Percentiles rank a stretch among this genome's conserved stretches.
These are phyloP conservation scores for Dicentrarchus labrax DNA, from an alignment of 2,113 vertebrate genomes.

Conservation along the genomic window DNA sequence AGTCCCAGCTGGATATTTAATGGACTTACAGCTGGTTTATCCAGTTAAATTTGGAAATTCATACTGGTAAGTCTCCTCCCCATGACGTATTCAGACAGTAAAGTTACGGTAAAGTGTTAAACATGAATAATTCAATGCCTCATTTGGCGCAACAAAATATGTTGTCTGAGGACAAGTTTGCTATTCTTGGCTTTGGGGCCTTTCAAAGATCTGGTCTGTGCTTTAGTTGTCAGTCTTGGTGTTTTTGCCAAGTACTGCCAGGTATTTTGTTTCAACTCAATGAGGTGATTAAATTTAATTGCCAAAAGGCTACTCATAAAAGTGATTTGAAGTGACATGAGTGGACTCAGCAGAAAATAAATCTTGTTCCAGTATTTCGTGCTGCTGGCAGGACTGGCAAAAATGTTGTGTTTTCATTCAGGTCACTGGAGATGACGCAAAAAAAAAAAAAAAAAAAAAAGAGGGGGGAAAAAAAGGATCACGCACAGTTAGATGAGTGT, in stretches of 20 bases:
- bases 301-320: not conserved
- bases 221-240: not conserved
- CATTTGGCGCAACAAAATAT: not conserved
- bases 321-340: not conserved
- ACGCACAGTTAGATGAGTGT: not conserved
- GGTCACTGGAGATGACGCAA: constrained; percentile 16
- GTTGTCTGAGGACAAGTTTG: not conserved
- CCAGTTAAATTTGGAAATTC: not conserved
- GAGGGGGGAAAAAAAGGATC: not conserved
- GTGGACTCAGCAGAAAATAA: constrained; percentile 20
- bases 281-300: constrained; percentile 33
- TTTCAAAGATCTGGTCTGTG: constrained; percentile 2
- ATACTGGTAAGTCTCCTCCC: constrained; percentile 45
- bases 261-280: constrained; percentile 21
- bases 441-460: not conserved
- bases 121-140: not conserved
- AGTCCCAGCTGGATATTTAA: not conserved
- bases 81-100: not conserved
- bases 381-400: constrained; percentile 9
- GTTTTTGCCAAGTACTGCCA: constrained; percentile 5
- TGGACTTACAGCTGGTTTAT: not conserved
- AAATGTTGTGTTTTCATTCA: constrained; percentile 11
- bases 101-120: constrained; percentile 40
- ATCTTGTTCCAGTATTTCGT: not conserved
- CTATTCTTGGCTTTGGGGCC: not conserved